These are phyloP conservation scores for Scortum barcoo DNA, from an alignment of 2,113 vertebrate species.

Conservation along the genomic window DNA sequence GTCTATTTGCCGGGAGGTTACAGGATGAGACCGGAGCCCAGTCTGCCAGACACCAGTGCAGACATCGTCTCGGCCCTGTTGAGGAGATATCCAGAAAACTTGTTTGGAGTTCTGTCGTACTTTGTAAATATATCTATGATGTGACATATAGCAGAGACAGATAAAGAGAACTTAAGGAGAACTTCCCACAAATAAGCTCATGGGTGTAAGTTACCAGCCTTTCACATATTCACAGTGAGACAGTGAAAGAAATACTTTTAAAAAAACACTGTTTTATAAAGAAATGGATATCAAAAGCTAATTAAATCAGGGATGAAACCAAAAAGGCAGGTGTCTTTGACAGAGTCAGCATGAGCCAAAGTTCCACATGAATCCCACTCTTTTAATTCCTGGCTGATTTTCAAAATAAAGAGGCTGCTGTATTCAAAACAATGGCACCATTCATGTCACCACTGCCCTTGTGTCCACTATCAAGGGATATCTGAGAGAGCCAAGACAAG, in stretches of 20 bases:
- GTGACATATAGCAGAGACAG: background rate
- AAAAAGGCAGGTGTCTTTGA: slow-evolving; percentile 38
- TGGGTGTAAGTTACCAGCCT: background rate
- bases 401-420: slow-evolving; percentile 69
- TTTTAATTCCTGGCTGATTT: slow-evolving; percentile 64
- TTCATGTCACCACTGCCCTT: slow-evolving; percentile 57
- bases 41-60: slow-evolving; percentile 17
- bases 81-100: background rate
- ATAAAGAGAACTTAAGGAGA: background rate
- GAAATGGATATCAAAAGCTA: slow-evolving; percentile 7
- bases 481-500: slow-evolving; percentile 50
- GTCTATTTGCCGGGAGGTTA: slow-evolving; percentile 41
- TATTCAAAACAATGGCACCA: slow-evolving; percentile 69
- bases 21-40: background rate
- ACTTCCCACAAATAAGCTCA: background rate
- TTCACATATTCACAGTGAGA: background rate
- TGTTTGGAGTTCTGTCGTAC: background rate
- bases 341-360: slow-evolving; percentile 17
- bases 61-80: slow-evolving; percentile 12
- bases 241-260: background rate
- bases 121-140: background rate
- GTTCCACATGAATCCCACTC: slow-evolving; percentile 45
- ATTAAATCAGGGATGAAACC: slow-evolving; percentile 5
- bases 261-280: background rate
- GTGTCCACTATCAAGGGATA: slow-evolving; percentile 43